phyloP scores from a whole-genome alignment of 2,888 invertebrate species.

The Myopa tessellatipennis region DNA sequence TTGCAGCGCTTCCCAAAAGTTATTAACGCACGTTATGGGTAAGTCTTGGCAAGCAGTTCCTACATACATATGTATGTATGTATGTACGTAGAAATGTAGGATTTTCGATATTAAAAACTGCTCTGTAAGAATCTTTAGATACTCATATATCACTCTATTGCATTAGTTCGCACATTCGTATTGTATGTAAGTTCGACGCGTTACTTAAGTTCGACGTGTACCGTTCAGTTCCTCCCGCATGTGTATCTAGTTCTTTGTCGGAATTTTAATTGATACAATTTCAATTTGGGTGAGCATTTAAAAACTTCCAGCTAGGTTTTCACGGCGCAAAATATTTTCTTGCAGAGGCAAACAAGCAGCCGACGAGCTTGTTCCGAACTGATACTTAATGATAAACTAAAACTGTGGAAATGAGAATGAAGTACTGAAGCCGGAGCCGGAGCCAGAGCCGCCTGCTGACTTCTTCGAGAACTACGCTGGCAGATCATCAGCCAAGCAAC shows the following conservation, averaged over 20 bases:
- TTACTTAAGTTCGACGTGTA: no score
- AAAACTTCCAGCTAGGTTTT: background rate
- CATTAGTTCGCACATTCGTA: no score
- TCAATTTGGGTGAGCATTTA: background rate
- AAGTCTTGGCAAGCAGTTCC: no score
- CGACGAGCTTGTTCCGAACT: background rate
- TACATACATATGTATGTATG: no score
- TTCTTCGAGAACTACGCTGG: constrained; percentile 11
- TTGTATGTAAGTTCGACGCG: no score
- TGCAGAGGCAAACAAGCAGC: background rate
- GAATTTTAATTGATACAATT: constrained; percentile 3
- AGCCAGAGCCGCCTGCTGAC: constrained; percentile 7
- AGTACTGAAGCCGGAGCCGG: constrained; percentile 15
- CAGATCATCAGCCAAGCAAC: constrained; percentile 10
- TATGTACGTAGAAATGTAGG: no score
- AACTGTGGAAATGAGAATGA: constrained; percentile 27
- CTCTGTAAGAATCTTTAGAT: no score
- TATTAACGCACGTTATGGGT: background rate
- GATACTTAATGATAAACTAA: constrained; percentile 34
- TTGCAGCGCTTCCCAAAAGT: background rate
- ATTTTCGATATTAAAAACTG: background rate
- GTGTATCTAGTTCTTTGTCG: no score
- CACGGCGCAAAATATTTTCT: background rate
- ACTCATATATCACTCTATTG: no score
- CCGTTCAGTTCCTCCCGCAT: no score